Conservation (phyloP, 2,797 vertebrate species). For the Neopelma chrysocephalum region DNA sequence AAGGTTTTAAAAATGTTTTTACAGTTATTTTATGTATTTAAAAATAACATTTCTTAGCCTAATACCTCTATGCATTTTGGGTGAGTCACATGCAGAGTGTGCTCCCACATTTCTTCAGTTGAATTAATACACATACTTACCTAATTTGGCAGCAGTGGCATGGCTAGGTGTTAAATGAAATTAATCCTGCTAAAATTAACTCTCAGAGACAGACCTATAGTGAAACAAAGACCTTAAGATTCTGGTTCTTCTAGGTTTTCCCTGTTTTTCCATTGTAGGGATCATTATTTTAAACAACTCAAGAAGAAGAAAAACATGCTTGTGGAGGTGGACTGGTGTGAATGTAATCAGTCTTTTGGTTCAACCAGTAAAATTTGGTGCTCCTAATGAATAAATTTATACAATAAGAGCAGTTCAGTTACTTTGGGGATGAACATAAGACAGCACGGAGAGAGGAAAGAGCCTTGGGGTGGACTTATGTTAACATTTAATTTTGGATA, state of each 20-base stretch:
- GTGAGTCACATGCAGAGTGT: constrained; percentile 6
- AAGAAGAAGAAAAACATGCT: not conserved
- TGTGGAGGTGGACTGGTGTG: not conserved
- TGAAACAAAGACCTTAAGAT: not conserved
- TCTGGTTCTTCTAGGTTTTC: not conserved
- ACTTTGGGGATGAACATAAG: not conserved
- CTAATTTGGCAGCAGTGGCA: not conserved
- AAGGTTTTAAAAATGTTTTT: constrained; percentile 42
- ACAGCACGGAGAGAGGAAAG: not conserved
- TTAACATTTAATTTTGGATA: not conserved
- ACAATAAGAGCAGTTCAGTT: not conserved
- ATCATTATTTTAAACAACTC: not conserved
- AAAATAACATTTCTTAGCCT: constrained; percentile 56
- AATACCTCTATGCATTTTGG: constrained; percentile 18
- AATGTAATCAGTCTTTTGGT: not conserved
- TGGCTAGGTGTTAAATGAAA: constrained; percentile 6
- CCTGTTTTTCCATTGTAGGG: not conserved
- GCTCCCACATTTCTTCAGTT: constrained; percentile 23
- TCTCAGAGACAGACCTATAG: not conserved
- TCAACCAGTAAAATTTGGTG: not conserved
- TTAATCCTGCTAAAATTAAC: not conserved
- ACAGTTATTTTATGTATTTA: constrained; percentile 20
- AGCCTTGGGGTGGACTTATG: not conserved
- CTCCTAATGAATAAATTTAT: not conserved
- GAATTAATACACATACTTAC: not conserved